These are phyloP conservation scores for Punctoribates punctum DNA, from an alignment of 2,888 invertebrate genomes.

Conservation along the genomic window DNA sequence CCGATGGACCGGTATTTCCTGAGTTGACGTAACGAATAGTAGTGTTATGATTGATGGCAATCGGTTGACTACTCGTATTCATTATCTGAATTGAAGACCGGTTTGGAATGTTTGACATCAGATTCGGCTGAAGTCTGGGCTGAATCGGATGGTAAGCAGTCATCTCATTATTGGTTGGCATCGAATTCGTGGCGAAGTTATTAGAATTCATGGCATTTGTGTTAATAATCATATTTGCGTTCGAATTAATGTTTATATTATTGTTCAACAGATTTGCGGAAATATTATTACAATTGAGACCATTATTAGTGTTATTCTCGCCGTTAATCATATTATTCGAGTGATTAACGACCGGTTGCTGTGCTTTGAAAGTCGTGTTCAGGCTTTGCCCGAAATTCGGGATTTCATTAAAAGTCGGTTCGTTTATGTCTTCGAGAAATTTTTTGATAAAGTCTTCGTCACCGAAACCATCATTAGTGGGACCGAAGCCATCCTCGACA, in stretches of 20 bases:
- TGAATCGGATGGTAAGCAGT: slow-evolving; percentile 25
- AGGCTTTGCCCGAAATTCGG: neutral
- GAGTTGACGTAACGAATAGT: neutral
- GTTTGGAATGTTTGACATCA: slow-evolving; percentile 29
- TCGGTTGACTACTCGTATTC: neutral
- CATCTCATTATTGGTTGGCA: slow-evolving; percentile 6
- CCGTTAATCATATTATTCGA: slow-evolving; percentile 8
- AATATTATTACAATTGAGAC: neutral
- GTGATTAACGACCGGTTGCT: neutral
- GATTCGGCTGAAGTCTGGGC: slow-evolving; percentile 32
- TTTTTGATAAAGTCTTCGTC: slow-evolving; percentile 41
- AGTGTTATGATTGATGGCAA: slow-evolving; percentile 2
- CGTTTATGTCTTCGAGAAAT: slow-evolving; percentile 37
- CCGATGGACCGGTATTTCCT: neutral
- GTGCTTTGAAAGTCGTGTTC: neutral
- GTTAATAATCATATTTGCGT: slow-evolving; percentile 4
- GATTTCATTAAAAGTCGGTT: neutral
- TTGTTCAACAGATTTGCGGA: neutral
- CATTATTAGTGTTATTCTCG: slow-evolving; percentile 9
- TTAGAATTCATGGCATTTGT: neutral
- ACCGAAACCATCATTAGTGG: slow-evolving; percentile 16
- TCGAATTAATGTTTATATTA: slow-evolving; percentile 20
- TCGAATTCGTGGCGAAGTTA: neutral
- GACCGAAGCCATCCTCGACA: slow-evolving; percentile 21
- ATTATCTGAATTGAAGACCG: slow-evolving; percentile 16